Evolutionary conservation across 1,140 invertebrate species (phyloP), one percentile per base, ranked within the genome.

Genomic region (Hylyphantes graminicola): DNA sequence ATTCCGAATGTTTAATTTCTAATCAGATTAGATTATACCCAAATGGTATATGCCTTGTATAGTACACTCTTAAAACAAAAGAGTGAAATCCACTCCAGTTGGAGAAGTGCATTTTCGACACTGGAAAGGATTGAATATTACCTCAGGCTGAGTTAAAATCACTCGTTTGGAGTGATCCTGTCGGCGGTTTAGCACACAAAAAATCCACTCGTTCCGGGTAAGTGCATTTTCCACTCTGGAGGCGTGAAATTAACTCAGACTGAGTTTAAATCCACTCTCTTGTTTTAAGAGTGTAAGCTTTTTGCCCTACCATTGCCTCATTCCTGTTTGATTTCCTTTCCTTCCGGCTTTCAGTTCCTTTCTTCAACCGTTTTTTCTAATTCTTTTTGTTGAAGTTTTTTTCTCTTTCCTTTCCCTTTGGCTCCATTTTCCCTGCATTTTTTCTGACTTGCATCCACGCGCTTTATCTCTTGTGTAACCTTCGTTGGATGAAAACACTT

Each of bases 271-370:
- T n/a, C n/a, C n/a, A n/a, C n/a, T n/a, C n/a, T n/a, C n/a, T n/a
- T n/a, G n/a, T n/a, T n/a, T n/a, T n/a, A n/a, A n/a, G n/a, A n/a
- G n/a, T n/a, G n/a, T n/a, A 12, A n/a, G 48, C 21, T 76, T 19
- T 76, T 19, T 57, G 48, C 57, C 51, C 74, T 63, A 35, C 54
- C 63, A 48, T 17, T 63, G n/a, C 11, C 54, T 50, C 51, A 63
- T 77, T 77, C 15, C 50, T 65, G 76, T 70, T 80, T 80, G 77
- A 78, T 70, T 80, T 78, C 50, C 50, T 35, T 68, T 80, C 67
- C 55, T 80, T 61, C 67, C 64, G 65, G 77, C 51, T 63, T 78
- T 68, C 67, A 10, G 63, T 63, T 81, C n/a, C 51, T 61, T 67
- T 78, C 12, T 17, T 77, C 51, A 55, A 64, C 17, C 64, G 35